Evolutionary conservation across 2,113 vertebrate genomes (phyloP).

Genomic region (Sylvilagus bachmani): DNA sequence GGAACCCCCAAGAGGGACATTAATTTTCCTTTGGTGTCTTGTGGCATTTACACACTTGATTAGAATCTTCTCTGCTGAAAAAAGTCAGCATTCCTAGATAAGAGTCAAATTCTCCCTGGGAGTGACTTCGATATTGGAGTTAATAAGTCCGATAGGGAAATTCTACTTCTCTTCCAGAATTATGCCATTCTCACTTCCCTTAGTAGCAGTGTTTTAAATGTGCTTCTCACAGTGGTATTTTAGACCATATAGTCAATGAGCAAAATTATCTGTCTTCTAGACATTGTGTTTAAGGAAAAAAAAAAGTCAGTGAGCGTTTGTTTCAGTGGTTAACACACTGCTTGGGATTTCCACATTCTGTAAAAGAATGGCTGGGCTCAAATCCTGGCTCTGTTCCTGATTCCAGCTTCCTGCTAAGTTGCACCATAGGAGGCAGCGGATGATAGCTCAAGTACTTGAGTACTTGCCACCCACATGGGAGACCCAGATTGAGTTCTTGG

Average conservation of each 20-base stretch:
- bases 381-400: too few relatives aligned
- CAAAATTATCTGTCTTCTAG: neutral
- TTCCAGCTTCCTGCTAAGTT: too few relatives aligned
- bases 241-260: neutral
- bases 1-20: constrained; percentile 46
- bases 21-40: constrained; percentile 63
- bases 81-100: constrained; percentile 54
- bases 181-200: constrained; percentile 18
- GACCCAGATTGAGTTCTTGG: too few relatives aligned
- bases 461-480: too few relatives aligned
- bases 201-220: neutral
- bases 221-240: neutral
- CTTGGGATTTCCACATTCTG: too few relatives aligned
- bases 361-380: too few relatives aligned
- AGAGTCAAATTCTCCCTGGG: constrained; percentile 53
- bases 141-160: constrained; percentile 50
- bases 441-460: too few relatives aligned
- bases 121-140: constrained; percentile 36
- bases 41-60: constrained; percentile 75
- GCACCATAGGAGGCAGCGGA: too few relatives aligned
- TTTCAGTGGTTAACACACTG: too few relatives aligned
- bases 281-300: neutral
- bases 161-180: constrained; percentile 20
- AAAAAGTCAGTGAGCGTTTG: neutral
- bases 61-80: constrained; percentile 62